Evolutionary conservation across 2,888 invertebrate species (phyloP), one percentile per base, ranked within the genome.

Genomic region (Habrosyne pyritoides): DNA sequence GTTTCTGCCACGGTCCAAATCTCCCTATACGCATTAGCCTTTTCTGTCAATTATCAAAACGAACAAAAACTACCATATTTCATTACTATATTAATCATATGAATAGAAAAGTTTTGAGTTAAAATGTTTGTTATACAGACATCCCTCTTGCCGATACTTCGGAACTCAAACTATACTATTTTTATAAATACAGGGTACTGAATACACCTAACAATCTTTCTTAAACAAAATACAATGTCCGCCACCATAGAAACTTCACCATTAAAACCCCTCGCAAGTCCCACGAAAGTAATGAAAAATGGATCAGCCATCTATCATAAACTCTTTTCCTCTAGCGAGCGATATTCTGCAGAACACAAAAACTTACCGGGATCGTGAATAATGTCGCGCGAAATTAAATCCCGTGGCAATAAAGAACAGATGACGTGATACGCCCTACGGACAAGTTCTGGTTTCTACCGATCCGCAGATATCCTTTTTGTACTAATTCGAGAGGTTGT

Each of bases 321-420:
- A 87, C 86, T 88, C 85, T 80, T 86, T 83, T 73, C 72, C 67
- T 72, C 69, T 63, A 67, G 61, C 62, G 52, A 52, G 62, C 61
- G 73, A 75, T 72, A 77, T 67, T 82, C 79, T 71, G 75, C 75
- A 74, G 76, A 75, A 76, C 78, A 75, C 79, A 86, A 90, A 89
- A 90, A 89, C 84, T 87, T 85, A 79, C 79, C 73, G 81, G 76
- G 69, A 68, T 56, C 74, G 80, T 89, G 90, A 90, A 86, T 89
- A 90, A 91, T 89, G 90, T 89, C 84, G 81, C 76, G 75, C 85
- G 86, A 87, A 91, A 91, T 91, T 89, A 90, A 91, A 90, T 84
- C 83, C 79, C 65, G 63, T 66, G 70, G 87, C 89, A 77, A 89
- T 91, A 89, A 90, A 87, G 84, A 80, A 83, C 90, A 91, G 86